A percentile compares a stretch with the other conserved stretches of the same genome.
phyloP scores from a whole-genome alignment of 2,797 vertebrate genomes.

The Clamator glandarius region DNA sequence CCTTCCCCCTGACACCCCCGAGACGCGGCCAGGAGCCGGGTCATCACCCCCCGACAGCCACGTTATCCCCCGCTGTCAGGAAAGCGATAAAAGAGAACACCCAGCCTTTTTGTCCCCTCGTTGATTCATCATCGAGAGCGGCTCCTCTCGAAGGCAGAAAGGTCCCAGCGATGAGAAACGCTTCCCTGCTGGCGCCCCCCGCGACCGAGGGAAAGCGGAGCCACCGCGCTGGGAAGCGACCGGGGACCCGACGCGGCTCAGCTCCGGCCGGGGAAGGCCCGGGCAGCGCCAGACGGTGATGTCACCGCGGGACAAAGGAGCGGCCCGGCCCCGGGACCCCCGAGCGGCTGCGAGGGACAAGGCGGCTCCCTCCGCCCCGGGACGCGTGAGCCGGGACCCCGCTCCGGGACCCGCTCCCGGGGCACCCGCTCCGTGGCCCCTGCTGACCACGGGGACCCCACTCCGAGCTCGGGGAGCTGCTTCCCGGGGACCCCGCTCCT shows the following conservation, averaged over 20 bases:
- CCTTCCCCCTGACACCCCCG: background rate
- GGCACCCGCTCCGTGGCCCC: too few relatives aligned
- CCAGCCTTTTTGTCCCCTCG: background rate
- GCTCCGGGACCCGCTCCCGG: too few relatives aligned
- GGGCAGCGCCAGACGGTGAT: constrained; percentile 75
- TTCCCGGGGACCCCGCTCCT: background rate
- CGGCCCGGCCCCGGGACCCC: background rate
- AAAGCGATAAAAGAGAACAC: background rate
- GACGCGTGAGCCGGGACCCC: background rate
- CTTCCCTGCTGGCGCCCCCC: background rate
- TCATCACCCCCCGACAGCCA: background rate
- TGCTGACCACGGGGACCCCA: background rate
- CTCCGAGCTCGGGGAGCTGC: background rate
- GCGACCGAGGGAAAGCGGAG: background rate
- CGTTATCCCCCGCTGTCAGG: background rate
- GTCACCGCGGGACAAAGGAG: constrained; percentile 78
- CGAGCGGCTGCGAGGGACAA: background rate
- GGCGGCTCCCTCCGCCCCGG: background rate
- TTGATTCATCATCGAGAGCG: background rate
- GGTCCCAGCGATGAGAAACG: background rate
- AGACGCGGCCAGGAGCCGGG: background rate
- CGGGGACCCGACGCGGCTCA: background rate
- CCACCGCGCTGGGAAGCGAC: background rate
- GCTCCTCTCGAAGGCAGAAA: background rate
- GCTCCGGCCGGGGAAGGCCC: background rate